Evolutionary conservation across 2,113 vertebrate species (phyloP), one percentile per base, ranked within the genome.

Genomic region (Clarias magur): DNA sequence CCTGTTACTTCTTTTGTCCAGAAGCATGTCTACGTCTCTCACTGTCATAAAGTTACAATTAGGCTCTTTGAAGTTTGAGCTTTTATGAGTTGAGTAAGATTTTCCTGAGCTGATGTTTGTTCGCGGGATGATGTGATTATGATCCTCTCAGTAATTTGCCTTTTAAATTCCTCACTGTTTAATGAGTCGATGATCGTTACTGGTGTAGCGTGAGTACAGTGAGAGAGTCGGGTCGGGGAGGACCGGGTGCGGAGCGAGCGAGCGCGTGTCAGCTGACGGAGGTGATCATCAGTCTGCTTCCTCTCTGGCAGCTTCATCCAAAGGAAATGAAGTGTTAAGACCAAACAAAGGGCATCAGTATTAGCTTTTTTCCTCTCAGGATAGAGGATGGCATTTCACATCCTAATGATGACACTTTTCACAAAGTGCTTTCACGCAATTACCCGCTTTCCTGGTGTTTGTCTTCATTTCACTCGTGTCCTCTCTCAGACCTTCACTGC

Each of bases 311-410:
- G 82, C 53, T 88, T 70, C 53, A 48, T 53, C 84, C 23, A 79
- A 85, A 85, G 56, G 72, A 88, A 89, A 88, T 87, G 65, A 83
- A 89, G 54, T 85, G 87, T 84, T 85, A 83, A 85, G 59, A 80
- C 38, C n/a, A 56, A 86, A 73, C 73, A 87, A 87, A 86, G 85
- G 67, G 75, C 79, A 79, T 67, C 70, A 57, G 19, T 63, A 19
- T 85, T 57, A 54, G 80, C 56, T 30, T 54, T 21, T 42, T 81
- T 62, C 38, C 17, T n/a, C 42, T 75, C 53, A 62, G 16, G 68
- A 76, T 27, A 75, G 81, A 80, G 79, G 80, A 82, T 88, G 80
- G 76, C 88, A 85, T 88, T 84, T 86, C 27, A 86, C 13, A 67
- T 85, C 53, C 25, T 83, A 76, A 80, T 81, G 53, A 73, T 89